These are phyloP conservation scores for Gymnoscopelus microlampas DNA, from an alignment of 2,797 vertebrate genomes.

Conservation along the genomic window DNA sequence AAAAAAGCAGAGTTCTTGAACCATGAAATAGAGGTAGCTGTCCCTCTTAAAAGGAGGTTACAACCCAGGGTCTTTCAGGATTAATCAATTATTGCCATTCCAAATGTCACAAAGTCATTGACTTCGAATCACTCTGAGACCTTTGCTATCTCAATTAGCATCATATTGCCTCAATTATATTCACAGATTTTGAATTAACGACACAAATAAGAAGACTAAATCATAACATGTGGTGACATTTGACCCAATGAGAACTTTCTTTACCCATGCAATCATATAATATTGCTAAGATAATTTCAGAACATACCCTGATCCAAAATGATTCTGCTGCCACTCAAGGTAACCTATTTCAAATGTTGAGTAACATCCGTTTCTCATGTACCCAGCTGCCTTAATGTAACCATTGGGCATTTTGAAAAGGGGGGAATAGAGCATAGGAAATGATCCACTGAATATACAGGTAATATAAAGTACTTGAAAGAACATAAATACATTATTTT, in stretches of 20 bases:
- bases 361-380: constrained; percentile 15
- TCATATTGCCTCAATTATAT: constrained; percentile 9
- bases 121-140: constrained; percentile 19
- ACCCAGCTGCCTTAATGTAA: constrained; percentile 28
- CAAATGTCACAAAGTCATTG: constrained; percentile 41
- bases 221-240: background rate
- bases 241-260: background rate
- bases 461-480: too few species aligned
- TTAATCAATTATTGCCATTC: constrained; percentile 64
- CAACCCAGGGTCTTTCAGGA: constrained; percentile 56
- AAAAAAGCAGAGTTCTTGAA: constrained; percentile 71
- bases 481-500: too few species aligned
- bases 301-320: constrained; percentile 29
- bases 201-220: background rate
- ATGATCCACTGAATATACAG: too few species aligned
- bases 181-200: background rate
- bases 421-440: constrained; percentile 17
- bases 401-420: constrained; percentile 10
- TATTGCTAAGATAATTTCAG: constrained; percentile 8
- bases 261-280: too few species aligned
- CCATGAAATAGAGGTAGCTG: constrained; percentile 77
- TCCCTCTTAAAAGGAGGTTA: constrained; percentile 65
- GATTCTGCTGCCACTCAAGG: constrained; percentile 27
- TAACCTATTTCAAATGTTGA: constrained; percentile 18
- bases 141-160: constrained; percentile 17